Percentiles rank a stretch among this genome's conserved stretches.
phyloP scores from a whole-genome alignment of 2,113 vertebrate genomes.

The Xerus inauris region DNA sequence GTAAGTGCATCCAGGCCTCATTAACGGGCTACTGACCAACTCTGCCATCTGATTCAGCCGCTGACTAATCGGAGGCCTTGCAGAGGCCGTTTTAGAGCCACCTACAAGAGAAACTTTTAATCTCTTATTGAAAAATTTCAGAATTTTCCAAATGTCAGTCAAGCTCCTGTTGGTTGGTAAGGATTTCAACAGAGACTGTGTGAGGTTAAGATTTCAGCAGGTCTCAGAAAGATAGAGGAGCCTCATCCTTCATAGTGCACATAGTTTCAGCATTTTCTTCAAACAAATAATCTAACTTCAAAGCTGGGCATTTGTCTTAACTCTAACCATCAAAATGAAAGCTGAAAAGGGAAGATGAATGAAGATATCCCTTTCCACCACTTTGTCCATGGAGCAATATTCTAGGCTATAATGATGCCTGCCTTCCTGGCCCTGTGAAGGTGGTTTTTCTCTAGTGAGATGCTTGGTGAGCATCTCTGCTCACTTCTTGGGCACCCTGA shows the following conservation, averaged over 20 bases:
- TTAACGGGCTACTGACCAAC: conserved; percentile 52
- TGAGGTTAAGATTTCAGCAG: background rate
- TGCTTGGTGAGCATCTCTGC: background rate
- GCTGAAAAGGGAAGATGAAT: background rate
- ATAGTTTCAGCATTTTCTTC: conserved; percentile 19
- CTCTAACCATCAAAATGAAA: background rate
- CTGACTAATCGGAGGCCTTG: accelerated
- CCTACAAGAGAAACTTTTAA: conserved; percentile 54
- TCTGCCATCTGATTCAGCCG: conserved; percentile 43
- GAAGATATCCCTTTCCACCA: background rate
- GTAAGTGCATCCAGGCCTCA: conserved; percentile 75
- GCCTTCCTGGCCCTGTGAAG: background rate
- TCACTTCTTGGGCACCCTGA: background rate
- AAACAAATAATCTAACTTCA: conserved; percentile 20
- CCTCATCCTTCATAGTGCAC: background rate
- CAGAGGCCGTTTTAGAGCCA: conserved; percentile 44
- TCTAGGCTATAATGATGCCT: background rate
- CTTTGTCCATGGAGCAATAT: background rate
- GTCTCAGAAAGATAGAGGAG: background rate
- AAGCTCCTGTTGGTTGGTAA: background rate
- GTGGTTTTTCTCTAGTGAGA: background rate
- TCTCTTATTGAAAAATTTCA: conserved; percentile 43
- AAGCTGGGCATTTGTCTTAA: background rate
- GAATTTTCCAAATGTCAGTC: background rate
- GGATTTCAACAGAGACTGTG: background rate